A percentile compares a stretch with the other conserved stretches of the same genome.
These are phyloP conservation scores for Pituophis catenifer DNA, from an alignment of 2,113 vertebrate species.

Conservation along the genomic window DNA sequence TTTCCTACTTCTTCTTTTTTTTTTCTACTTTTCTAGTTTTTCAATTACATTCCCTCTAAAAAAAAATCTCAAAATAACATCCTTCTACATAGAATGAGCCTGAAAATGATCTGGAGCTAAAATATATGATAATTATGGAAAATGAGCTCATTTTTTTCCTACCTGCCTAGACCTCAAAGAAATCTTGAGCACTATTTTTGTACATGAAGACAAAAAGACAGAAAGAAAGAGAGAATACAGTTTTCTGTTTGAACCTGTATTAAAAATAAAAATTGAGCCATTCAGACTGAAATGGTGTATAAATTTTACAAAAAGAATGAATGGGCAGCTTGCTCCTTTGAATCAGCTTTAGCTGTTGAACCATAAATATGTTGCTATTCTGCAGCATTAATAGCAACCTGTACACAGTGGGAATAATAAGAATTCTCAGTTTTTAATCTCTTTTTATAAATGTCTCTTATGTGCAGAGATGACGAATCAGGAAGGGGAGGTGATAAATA, in stretches of 20 bases:
- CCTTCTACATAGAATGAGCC: not conserved
- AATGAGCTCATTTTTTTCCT: not conserved
- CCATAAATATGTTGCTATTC: not conserved
- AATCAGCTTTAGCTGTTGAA: not conserved
- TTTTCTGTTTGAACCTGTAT: not conserved
- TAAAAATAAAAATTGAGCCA: not conserved
- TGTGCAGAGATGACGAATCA: not conserved
- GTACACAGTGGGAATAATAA: not conserved
- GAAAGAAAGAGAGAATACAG: slow-evolving; percentile 1
- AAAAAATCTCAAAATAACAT: not conserved
- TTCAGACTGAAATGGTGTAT: not conserved
- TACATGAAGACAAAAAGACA: not conserved
- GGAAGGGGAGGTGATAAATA: not conserved
- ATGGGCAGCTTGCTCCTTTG: not conserved
- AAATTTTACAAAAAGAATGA: not conserved
- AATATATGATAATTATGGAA: slow-evolving; percentile 10
- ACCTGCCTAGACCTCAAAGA: not conserved
- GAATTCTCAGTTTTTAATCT: not conserved
- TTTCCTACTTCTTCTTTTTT: not conserved
- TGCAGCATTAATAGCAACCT: not conserved
- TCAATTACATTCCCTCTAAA: not conserved
- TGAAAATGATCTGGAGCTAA: not conserved
- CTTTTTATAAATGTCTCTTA: not conserved
- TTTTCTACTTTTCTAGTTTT: not conserved
- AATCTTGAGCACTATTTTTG: not conserved